Evolutionary conservation across 2,797 vertebrate genomes (phyloP), one percentile per base, ranked within the genome.

Genomic region (Sparus aurata): DNA sequence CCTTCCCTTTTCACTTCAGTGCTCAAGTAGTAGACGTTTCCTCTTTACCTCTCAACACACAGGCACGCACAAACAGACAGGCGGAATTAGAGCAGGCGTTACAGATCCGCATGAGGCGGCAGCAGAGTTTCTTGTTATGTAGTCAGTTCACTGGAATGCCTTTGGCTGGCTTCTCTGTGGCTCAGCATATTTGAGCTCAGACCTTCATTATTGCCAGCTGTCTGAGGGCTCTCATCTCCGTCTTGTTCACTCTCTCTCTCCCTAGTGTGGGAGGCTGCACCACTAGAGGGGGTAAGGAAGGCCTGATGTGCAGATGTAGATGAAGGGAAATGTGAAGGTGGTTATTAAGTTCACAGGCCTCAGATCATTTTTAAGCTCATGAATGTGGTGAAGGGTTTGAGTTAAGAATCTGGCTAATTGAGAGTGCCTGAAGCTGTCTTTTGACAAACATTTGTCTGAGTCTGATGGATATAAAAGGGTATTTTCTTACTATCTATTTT

Each of bases 171-270:
- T 84, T 89, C 85, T 89, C 89, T 91, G 89, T 91, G 90, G 89
- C 88, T 93, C 93, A 93, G 90, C 91, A 91, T 92, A 91, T 94
- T 93, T 91, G 72, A 88, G 87, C 87, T 79, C 83, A 84, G 90
- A 72, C 82, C 82, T 94, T 94, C 90, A 94, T 95, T 93, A 92
- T 78, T 94, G 91, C 90, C 93, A 95, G 93, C 92, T 93, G 91
- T 94, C 87, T 88, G 77, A 87, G 66, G 69, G 64, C 85, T 84
- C 85, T 87, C 79, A 75, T 85, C 83, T 63, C 83, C 57, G 50
- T 75, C 54, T 45, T 46, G 70, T 60, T 66, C 55, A n/a, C 34
- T 47, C 64, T n/a, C 63, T 64, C 41, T 74, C 16, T 52, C 25
- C 17, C 47, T 38, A 38, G 62, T 73, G 84, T 82, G 77, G 72